Conservation (phyloP, 37 sponge, comb jelly and placozoan genomes). For the Beroe ovata region DNA sequence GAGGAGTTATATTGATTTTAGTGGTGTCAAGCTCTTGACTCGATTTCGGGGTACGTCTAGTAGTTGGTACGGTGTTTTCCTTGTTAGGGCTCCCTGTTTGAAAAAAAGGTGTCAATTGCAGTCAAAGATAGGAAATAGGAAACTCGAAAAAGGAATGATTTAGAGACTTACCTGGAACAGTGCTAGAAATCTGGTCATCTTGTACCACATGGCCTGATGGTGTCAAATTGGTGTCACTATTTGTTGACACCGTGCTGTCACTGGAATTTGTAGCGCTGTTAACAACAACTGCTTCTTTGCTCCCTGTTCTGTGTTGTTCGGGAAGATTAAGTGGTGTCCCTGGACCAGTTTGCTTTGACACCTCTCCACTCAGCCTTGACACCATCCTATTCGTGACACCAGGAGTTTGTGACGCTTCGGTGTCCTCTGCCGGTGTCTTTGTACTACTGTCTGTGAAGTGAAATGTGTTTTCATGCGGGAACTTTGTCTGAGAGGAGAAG, state of each 20-base stretch:
- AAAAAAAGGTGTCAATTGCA: too few relatives aligned
- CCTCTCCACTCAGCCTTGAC: background rate
- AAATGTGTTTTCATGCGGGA: too few relatives aligned
- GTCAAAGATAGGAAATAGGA: too few relatives aligned
- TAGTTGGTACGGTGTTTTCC: background rate
- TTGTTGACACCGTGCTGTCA: background rate
- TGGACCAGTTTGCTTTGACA: background rate
- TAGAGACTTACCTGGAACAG: slow-evolving; percentile 14
- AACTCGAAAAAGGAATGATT: too few relatives aligned
- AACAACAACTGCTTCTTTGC: slow-evolving; percentile 10
- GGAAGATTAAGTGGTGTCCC: slow-evolving; percentile 15
- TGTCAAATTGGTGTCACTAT: background rate
- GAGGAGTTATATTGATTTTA: slow-evolving; percentile 62
- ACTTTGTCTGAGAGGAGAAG: too few relatives aligned
- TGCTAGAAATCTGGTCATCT: slow-evolving; percentile 37
- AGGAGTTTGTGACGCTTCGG: too few relatives aligned
- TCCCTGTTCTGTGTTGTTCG: background rate
- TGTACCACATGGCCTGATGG: slow-evolving; percentile 1
- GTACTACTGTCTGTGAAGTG: too few relatives aligned
- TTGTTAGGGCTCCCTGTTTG: slow-evolving; percentile 21
- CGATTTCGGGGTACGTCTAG: slow-evolving; percentile 13
- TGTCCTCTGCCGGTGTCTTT: too few relatives aligned
- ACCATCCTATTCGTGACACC: too few relatives aligned
- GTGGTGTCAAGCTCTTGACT: slow-evolving; percentile 14
- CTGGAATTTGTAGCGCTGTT: background rate